phyloP scores from a whole-genome alignment of 1,140 invertebrate species.

The Diorhabda elongata region DNA sequence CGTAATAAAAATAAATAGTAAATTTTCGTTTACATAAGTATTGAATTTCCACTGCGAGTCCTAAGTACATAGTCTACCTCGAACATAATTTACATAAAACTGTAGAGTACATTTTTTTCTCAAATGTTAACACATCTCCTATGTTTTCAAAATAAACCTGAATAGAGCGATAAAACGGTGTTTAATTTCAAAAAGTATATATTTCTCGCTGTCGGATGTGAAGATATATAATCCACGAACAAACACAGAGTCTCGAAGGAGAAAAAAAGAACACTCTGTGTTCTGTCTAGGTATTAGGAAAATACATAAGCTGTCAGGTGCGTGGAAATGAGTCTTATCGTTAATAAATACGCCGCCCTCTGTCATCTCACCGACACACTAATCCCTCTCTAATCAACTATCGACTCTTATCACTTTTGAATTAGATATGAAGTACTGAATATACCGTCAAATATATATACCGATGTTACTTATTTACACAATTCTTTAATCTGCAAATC shows the following conservation, averaged over 20 bases:
- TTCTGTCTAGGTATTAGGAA: conserved; percentile 24
- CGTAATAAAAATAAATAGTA: no score
- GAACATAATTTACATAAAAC: not conserved
- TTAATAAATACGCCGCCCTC: conserved; percentile 30
- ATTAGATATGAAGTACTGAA: conserved; percentile 11
- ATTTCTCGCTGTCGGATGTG: conserved; percentile 17
- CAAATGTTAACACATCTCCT: not conserved
- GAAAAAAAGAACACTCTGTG: conserved; percentile 15
- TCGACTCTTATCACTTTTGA: conserved; percentile 29
- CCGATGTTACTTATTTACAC: not conserved
- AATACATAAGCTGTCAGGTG: conserved; percentile 32
- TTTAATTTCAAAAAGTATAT: conserved; percentile 11
- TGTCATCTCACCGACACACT: conserved; percentile 30
- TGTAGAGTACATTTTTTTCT: not conserved
- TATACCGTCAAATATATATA: not conserved
- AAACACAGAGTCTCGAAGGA: conserved; percentile 16
- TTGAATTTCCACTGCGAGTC: not conserved
- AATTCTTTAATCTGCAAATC: not conserved
- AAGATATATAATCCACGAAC: conserved; percentile 16
- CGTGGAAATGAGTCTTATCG: conserved; percentile 29
- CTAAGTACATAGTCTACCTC: not conserved
- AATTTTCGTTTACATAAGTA: no score
- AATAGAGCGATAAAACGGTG: conserved; percentile 1
- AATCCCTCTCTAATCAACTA: conserved; percentile 32
- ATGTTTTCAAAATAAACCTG: not conserved